Base-by-base conservation (phyloP, 2,888 invertebrate genomes). In the Gymnoscelis rufifasciata region DNA sequence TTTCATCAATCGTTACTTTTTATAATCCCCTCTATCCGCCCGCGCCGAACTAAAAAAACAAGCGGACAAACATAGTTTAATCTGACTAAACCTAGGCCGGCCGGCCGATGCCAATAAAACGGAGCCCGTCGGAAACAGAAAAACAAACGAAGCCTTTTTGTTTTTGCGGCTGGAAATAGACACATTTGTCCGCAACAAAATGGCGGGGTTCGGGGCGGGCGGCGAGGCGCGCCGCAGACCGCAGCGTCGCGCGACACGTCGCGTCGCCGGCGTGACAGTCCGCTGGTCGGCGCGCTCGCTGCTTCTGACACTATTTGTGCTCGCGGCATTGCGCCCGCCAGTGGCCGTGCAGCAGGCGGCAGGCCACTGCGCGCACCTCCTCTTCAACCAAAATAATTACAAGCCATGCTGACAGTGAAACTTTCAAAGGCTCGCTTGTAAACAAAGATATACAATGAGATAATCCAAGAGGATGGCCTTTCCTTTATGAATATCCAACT, bases 31-130 rank as follows among this genome's bases (percentile, higher is more conserved):
- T 40, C 39, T 44, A 39, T 40, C 13, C 27, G 43, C 37, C 51
- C 51, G 50, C 46, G 46, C 19, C 5, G 5, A 19, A 2, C 38
- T 37, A 41, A 44, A 50, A 56, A 50, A 52, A 57, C 42, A 56
- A 48, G 38, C 39, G 39, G 24, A 26, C 52, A 53, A 56, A 53
- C 52, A 54, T 44, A 15, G 55, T 59, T 59, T 56, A 58, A 60
- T 62, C 56, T 50, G 51, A 40, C 38, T 43, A 50, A 53, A 52
- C 51, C 49, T 48, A 53, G 46, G 38, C 54, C 31, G 29, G 31
- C 35, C 29, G 37, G 44, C 31, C 30, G 35, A 46, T 43, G 42
- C 54, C 56, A 57, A 59, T 59, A 57, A 56, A 56, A 52, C 12
- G 31, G 38, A 37, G 41, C 35, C 47, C 52, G 49, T 38, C 24